Percentiles rank a stretch among this genome's conserved stretches.
Conservation (phyloP, 2,797 vertebrate genomes). For the Carduelis carduelis region DNA sequence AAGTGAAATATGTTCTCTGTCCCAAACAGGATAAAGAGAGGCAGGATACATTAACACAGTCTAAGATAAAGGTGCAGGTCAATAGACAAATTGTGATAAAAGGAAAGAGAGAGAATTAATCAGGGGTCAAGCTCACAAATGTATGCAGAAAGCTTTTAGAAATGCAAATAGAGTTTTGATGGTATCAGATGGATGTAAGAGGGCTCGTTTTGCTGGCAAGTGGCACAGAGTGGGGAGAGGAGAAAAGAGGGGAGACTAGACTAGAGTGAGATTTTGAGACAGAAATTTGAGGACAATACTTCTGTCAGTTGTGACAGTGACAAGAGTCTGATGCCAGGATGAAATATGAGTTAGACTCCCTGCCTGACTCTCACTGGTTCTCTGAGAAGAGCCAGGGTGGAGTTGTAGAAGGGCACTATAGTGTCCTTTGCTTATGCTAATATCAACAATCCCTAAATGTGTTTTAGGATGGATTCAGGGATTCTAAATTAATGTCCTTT, state of each 20-base stretch:
- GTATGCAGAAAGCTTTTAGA: background rate
- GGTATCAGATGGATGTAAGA: background rate
- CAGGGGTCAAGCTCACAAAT: background rate
- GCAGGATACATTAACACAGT: background rate
- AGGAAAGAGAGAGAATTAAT: background rate
- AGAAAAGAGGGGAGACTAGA: background rate
- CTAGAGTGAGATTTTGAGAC: background rate
- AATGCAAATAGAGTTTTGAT: background rate
- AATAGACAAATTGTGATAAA: background rate
- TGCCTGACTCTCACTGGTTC: background rate
- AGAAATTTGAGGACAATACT: background rate
- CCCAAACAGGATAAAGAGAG: background rate
- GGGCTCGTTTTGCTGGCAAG: background rate
- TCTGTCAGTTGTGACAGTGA: background rate
- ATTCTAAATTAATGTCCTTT: background rate
- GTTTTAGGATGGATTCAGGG: background rate
- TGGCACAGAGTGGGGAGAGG: background rate
- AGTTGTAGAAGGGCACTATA: background rate
- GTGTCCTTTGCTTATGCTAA: background rate
- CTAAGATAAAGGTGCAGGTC: background rate
- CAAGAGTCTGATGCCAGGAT: background rate
- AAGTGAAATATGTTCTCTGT: background rate
- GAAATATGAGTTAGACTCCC: background rate
- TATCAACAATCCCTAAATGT: fast-evolving
- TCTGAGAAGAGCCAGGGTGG: background rate